Evolutionary conservation across 1,140 invertebrate genomes (phyloP), one percentile per base, ranked within the genome.

Genomic region (Lordiphosa clarofinis): DNA sequence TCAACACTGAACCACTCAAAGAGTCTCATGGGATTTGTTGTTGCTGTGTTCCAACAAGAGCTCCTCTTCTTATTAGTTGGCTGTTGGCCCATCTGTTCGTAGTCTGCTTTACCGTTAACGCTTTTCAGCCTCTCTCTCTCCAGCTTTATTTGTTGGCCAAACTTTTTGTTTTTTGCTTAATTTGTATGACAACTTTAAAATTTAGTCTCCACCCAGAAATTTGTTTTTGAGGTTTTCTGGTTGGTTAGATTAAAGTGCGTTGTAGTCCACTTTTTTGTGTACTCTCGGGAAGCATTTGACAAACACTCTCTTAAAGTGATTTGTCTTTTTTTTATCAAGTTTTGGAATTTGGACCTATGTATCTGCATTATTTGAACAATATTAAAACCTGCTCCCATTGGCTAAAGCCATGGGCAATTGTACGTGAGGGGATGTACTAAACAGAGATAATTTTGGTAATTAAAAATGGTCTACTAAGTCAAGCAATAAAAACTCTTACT

Each of bases 171-270:
- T 28, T 21, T 50, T 44, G 12, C 37, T 33, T 55, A 47, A 68
- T 61, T 67, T 53, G 44, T 48, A 55, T 60, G 42, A 49, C 47
- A 40, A 58, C 64, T 69, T 81, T 84, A 65, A 84, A 76, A 49
- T 47, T 50, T 52, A 69, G 76, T 70, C 76, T 81, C 78, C 78
- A 71, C 76, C 78, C 64, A 53, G n/a, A 61, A 55, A 44, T 12
- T 59, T 21, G 10, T 37, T 37, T 59, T 46, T 49, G 37, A 56
- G 46, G 52, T 67, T 68, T 59, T 75, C 64, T 87, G 82, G 82
- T 70, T 76, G 75, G 82, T 37, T 50, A 56, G 36, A 24, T 66
- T 68, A 69, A 74, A 74, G 70, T 74, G 63, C 61, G 62, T 68
- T 59, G 40, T 53, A 47, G 43, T 43, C 31, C 55, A 31, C 6